Evolutionary conservation across 2,113 vertebrate species (phyloP).

Genomic region (Macaca mulatta): DNA sequence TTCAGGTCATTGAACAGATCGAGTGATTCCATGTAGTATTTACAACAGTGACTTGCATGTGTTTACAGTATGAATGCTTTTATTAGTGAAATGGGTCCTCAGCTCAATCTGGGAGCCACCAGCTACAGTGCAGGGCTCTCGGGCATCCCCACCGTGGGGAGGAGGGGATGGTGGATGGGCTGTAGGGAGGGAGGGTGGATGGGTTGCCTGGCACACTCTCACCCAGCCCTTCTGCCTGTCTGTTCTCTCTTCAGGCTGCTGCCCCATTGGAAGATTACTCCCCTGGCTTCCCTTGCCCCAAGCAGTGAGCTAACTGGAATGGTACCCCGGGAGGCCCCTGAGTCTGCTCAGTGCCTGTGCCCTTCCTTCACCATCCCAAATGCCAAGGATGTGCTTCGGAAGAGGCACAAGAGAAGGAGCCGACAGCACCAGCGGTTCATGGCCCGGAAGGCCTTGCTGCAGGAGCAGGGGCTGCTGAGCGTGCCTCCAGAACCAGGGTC

Average conservation of each 20-base stretch:
- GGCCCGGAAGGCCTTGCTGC: conserved; percentile 77
- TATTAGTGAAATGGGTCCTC: background rate
- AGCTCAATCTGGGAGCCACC: background rate
- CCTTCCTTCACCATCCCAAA: background rate
- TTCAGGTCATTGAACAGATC: background rate
- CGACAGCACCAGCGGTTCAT: conserved; percentile 84
- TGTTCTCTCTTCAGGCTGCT: conserved; percentile 24
- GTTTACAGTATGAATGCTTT: background rate
- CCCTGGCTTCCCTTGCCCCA: background rate
- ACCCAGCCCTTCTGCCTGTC: background rate
- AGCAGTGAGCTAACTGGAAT: background rate
- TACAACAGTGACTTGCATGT: background rate
- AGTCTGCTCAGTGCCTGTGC: conserved; percentile 3
- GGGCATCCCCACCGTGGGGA: background rate
- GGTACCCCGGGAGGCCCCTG: background rate
- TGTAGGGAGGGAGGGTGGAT: background rate
- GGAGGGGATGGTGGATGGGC: background rate
- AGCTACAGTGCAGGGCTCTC: background rate
- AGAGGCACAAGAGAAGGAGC: conserved; percentile 81
- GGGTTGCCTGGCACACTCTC: background rate
- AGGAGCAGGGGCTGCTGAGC: conserved; percentile 76
- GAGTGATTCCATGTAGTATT: background rate
- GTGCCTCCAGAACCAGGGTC: background rate
- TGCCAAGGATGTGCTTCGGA: conserved; percentile 34
- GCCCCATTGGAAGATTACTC: background rate